Conservation (phyloP, 2,888 invertebrate species). For the Pyrrhia umbra region DNA sequence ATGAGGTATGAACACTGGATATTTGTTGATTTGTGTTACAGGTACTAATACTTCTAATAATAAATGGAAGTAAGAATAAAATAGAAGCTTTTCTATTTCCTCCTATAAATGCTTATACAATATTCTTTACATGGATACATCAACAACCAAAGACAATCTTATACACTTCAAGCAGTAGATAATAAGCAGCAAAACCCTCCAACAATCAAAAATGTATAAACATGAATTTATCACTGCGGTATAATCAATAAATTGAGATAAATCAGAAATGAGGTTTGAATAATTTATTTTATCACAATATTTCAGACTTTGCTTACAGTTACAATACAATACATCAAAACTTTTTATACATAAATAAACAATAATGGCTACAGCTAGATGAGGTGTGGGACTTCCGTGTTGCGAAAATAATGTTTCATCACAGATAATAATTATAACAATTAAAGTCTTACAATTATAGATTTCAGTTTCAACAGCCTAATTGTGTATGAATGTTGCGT, state of each 20-base stretch:
- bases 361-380: slow-evolving; percentile 69
- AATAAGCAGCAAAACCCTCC: slow-evolving; percentile 29
- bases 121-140: slow-evolving; percentile 25
- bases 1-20: slow-evolving; percentile 39
- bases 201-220: slow-evolving; percentile 31
- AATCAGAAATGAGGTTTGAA: slow-evolving; percentile 72
- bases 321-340: slow-evolving; percentile 68
- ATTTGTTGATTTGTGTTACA: slow-evolving; percentile 26
- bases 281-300: slow-evolving; percentile 81
- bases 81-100: slow-evolving; percentile 17
- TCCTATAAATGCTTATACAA: slow-evolving; percentile 18
- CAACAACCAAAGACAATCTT: slow-evolving; percentile 33
- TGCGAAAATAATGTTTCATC: slow-evolving; percentile 70
- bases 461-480: slow-evolving; percentile 58
- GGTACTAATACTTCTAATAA: slow-evolving; percentile 39
- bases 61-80: slow-evolving; percentile 26
- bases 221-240: slow-evolving; percentile 60
- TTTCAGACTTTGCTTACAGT: slow-evolving; percentile 79
- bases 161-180: slow-evolving; percentile 32
- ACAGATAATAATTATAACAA: slow-evolving; percentile 75
- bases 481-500: slow-evolving; percentile 34
- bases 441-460: slow-evolving; percentile 58
- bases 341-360: slow-evolving; percentile 70
- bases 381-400: slow-evolving; percentile 64
- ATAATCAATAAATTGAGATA: slow-evolving; percentile 53